Evolutionary conservation across 1,140 invertebrate genomes (phyloP), one percentile per base, ranked within the genome.

Genomic region (Zaprionus capensis): DNA sequence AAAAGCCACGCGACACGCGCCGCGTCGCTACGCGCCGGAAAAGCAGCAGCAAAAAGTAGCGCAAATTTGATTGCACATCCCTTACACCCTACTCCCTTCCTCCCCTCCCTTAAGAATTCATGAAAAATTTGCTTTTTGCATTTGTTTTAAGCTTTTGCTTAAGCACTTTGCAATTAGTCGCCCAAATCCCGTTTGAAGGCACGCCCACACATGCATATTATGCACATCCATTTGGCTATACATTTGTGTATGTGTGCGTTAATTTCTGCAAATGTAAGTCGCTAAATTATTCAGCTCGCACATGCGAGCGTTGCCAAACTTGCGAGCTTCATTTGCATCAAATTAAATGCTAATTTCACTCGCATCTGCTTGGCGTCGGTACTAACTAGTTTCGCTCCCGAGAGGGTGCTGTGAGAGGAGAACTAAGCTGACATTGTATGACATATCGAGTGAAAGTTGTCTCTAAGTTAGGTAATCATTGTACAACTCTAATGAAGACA

Each of bases 111-210:
- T 75, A 91, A 91, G 85, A 91, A 91, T 88, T 88, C 78, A 91
- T 88, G 61, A 83, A 91, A 82, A 70, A 85, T 77, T 78, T 82
- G 75, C 81, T 88, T 80, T 46, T 85, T 85, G 74, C 82, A 90
- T 88, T 91, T 85, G 82, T 91, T 91, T 88, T 71, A 82, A 90
- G 81, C 84, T 81, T 85, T 82, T 91, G 82, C 88, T 91, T 88
- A 91, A 91, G 88, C 76, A 91, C 88, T 91, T 91, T 91, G 84
- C 88, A 91, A 91, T 91, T 91, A 91, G 88, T 91, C 82, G 82
- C 81, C 44, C 82, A 91, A 91, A 91, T 91, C 88, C 88, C 70
- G 73, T 91, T 91, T 91, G 80, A 69, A 70, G 71, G 49, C 46
- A 51, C 56, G 80, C 82, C 31, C 57, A 56, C 62, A 78, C 59